Evolutionary conservation across 2,113 vertebrate genomes (phyloP).

Genomic region (Stigmatopora nigra): DNA sequence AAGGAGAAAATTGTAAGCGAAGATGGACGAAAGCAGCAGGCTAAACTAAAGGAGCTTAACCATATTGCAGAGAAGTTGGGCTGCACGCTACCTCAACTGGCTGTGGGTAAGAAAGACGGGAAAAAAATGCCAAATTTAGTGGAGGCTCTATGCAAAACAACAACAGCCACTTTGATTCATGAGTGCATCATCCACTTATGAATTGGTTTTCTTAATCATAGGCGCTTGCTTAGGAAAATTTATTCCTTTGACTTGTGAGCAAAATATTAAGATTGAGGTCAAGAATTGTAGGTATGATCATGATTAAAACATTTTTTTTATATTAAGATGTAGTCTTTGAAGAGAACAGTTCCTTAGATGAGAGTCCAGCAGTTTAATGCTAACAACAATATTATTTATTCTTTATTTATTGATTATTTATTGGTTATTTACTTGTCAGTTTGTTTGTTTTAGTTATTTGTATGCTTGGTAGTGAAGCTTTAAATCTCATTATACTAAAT

Average conservation of each 20-base stretch:
- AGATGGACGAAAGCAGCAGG: constrained; percentile 90
- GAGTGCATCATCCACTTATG: too few relatives aligned
- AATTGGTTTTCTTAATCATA: too few relatives aligned
- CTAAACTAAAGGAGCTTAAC: constrained; percentile 86
- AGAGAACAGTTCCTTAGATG: too few relatives aligned
- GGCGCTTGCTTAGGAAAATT: not conserved
- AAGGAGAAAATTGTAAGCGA: constrained; percentile 95
- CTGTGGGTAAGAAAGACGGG: constrained; percentile 77
- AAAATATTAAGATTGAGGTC: not conserved
- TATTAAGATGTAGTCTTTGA: too few relatives aligned
- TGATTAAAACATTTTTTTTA: not conserved
- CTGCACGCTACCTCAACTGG: constrained; percentile 92
- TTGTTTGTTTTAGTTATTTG: too few relatives aligned
- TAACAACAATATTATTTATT: too few relatives aligned
- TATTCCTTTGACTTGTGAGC: not conserved
- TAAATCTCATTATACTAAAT: too few relatives aligned
- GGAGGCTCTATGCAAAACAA: not conserved
- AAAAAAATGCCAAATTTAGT: not conserved
- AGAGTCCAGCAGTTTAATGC: too few relatives aligned
- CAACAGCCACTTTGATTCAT: not conserved
- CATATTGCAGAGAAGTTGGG: constrained; percentile 91
- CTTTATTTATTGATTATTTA: too few relatives aligned
- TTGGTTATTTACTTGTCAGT: too few relatives aligned
- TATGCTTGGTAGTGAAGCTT: too few relatives aligned
- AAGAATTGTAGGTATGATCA: not conserved